These are phyloP conservation scores for Lasioglossum vierecki DNA, from an alignment of 2,888 invertebrate genomes.

Conservation along the genomic window DNA sequence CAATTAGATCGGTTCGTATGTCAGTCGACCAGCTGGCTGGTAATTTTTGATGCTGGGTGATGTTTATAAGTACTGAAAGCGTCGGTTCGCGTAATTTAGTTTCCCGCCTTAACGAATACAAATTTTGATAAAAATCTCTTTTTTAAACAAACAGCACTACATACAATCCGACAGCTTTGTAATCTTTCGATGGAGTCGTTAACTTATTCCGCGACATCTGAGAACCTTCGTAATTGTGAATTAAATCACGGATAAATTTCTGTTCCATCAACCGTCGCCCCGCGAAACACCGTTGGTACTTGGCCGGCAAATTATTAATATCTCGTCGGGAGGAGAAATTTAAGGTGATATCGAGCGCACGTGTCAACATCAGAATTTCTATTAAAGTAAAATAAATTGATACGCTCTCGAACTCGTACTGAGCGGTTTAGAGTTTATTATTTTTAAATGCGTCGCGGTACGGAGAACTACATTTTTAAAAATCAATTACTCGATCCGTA, in stretches of 20 bases:
- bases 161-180: neutral
- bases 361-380: slow-evolving; percentile 1
- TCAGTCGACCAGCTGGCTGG: neutral
- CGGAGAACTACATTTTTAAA: neutral
- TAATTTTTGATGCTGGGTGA: neutral
- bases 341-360: neutral
- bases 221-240: neutral
- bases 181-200: neutral
- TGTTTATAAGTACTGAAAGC: neutral
- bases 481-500: neutral
- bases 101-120: neutral
- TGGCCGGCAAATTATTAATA: slow-evolving; percentile 2
- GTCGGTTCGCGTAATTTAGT: neutral
- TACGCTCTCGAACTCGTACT: neutral
- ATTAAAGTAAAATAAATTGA: slow-evolving; percentile 9
- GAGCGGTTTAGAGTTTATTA: neutral
- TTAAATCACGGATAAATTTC: neutral
- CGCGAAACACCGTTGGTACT: neutral
- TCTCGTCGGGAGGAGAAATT: neutral
- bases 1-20: neutral
- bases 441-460: neutral
- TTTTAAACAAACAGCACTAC: neutral
- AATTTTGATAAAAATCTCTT: neutral
- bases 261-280: neutral
- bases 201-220: neutral